Conservation (phyloP, 2,888 invertebrate species). For the Heliconius hortense region DNA sequence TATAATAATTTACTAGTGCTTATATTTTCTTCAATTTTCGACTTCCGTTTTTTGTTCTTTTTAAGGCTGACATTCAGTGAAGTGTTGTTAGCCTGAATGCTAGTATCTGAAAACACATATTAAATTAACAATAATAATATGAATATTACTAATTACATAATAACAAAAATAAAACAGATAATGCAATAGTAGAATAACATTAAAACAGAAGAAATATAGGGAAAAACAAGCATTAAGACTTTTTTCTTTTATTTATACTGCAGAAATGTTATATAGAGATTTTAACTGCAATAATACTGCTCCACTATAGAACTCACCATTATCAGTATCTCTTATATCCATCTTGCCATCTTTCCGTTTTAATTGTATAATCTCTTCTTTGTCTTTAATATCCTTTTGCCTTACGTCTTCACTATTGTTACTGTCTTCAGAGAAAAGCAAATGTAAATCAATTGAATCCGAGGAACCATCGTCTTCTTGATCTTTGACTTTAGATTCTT, state of each 20-base stretch:
- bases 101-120: conserved; percentile 1
- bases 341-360: conserved; percentile 62
- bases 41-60: conserved; percentile 36
- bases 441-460: conserved; percentile 65
- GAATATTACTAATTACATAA: neutral
- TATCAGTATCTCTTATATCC: conserved; percentile 51
- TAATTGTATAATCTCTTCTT: conserved; percentile 58
- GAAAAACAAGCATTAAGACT: neutral
- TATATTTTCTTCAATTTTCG: conserved; percentile 11
- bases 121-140: neutral
- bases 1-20: too few relatives aligned
- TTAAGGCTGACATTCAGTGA: conserved; percentile 34
- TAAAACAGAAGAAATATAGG: neutral
- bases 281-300: too few relatives aligned
- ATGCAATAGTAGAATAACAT: neutral
- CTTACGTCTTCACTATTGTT: conserved; percentile 53
- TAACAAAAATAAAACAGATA: neutral
- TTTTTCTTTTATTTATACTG: neutral
- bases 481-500: conserved; percentile 37
- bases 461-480: conserved; percentile 53
- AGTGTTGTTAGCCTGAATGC: conserved; percentile 23
- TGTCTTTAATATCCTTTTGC: conserved; percentile 39
- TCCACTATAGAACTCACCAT: conserved; percentile 49
- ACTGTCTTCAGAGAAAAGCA: conserved; percentile 71
- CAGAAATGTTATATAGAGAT: too few relatives aligned